Evolutionary conservation across 2,888 invertebrate genomes (phyloP).

Genomic region (Tineola bisselliella): DNA sequence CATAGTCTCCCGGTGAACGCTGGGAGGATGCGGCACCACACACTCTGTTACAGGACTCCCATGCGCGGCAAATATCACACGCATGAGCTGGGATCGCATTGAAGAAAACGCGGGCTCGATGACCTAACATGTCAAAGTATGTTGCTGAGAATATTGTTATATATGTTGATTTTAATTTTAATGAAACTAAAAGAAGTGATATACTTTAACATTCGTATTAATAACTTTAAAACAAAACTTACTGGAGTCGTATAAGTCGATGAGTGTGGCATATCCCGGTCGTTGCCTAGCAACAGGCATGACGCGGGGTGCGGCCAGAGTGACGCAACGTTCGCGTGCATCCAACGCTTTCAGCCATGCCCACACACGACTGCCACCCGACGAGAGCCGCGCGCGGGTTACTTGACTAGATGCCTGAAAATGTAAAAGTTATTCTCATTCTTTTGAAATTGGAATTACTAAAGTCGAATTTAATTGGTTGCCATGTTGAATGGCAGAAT

Average conservation of each 20-base stretch:
- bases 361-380: slow-evolving; percentile 41
- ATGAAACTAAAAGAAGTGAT: no score
- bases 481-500: no score
- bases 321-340: slow-evolving; percentile 78
- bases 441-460: no score
- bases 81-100: slow-evolving; percentile 73
- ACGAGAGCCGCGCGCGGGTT: slow-evolving; percentile 34
- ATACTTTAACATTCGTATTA: no score
- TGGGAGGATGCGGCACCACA: slow-evolving; percentile 42
- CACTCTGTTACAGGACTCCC: slow-evolving; percentile 48
- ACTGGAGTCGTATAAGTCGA: slow-evolving; percentile 94
- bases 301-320: slow-evolving; percentile 83
- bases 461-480: no score
- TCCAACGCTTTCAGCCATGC: slow-evolving; percentile 60
- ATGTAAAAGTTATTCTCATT: no score
- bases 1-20: slow-evolving; percentile 20
- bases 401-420: slow-evolving; percentile 48
- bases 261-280: slow-evolving; percentile 84
- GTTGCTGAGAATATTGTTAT: no score
- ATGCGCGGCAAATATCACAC: slow-evolving; percentile 83
- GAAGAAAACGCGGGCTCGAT: slow-evolving; percentile 86
- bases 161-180: no score
- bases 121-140: no score
- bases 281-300: slow-evolving; percentile 88
- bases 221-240: slow-evolving; percentile 34